Base-by-base conservation (phyloP, 2,888 invertebrate genomes). In the Lydus trimaculatus region DNA sequence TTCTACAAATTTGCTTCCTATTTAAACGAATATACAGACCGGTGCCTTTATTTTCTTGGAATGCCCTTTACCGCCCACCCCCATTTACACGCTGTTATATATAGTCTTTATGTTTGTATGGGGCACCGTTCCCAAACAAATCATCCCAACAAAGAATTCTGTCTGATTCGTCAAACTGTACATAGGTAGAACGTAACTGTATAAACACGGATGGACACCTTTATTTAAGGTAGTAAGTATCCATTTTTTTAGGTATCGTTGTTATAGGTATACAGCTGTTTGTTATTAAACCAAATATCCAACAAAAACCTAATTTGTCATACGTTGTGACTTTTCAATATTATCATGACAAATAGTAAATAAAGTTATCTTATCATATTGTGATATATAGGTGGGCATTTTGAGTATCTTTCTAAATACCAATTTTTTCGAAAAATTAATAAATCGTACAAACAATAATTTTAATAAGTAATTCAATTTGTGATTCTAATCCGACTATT, bases 41-140 rank as follows among this genome's bases (percentile, higher is more conserved):
- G 65, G 65, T 65, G 2, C 58, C 31, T 58, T 69, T 69, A 65
- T 69, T 74, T 82, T 81, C 81, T 76, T 66, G 74, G 81, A 81
- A 81, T 78, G 80, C 5, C 43, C 43, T 43, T 17, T 7, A 7
- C 43, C 52, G 23, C 77, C 81, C 81, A 81, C 81, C 82, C 63
- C 79, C 80, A 80, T 82, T 82, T 81, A 78, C 77, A 79, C 77
- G 80, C 80, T 78, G 83, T 82, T 80, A 81, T 81, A 77, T 79
- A 77, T 80, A n/a, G n/a, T n/a, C n/a, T n/a, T n/a, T n/a, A 1
- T 36, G 48, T 20, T 20, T 48, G 80, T 79, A 77, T 78, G 78
- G 80, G 81, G 79, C 79, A 79, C 77, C 76, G 69, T 80, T 78
- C 78, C 76, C 80, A 81, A 81, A 81, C 80, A 82, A 82, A 81